Conservation (phyloP, 2,113 vertebrate genomes). For the Pedetes capensis region DNA sequence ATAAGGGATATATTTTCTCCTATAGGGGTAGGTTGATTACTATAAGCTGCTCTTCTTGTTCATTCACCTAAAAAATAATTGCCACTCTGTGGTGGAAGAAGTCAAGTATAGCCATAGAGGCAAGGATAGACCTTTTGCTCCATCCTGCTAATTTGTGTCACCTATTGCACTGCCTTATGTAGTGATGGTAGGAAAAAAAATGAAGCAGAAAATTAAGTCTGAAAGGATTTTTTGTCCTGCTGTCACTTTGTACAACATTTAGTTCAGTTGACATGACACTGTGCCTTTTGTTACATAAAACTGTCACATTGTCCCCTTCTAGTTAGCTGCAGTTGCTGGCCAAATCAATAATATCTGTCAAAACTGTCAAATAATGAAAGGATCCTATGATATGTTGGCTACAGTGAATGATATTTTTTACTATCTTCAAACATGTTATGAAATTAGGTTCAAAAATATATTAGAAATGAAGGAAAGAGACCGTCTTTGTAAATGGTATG, state of each 20-base stretch:
- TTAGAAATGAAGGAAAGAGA: conserved; percentile 24
- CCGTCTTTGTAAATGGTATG: not conserved
- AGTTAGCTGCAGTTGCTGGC: conserved; percentile 85
- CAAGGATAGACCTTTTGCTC: conserved; percentile 80
- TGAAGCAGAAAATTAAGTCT: conserved; percentile 91
- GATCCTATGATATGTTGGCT: conserved; percentile 79
- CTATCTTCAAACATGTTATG: conserved; percentile 64
- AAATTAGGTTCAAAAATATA: conserved; percentile 52
- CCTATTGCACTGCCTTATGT: conserved; percentile 84
- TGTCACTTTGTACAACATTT: conserved; percentile 90
- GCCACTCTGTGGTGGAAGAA: conserved; percentile 80
- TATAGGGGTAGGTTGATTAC: conserved; percentile 84
- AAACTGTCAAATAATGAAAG: conserved; percentile 84
- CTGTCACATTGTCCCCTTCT: conserved; percentile 89
- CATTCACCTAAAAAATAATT: conserved; percentile 82
- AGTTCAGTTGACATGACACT: conserved; percentile 88
- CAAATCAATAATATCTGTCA: conserved; percentile 89
- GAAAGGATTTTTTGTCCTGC: conserved; percentile 89
- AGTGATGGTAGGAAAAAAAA: conserved; percentile 85
- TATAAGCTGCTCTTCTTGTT: conserved; percentile 83
- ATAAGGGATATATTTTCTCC: conserved; percentile 86
- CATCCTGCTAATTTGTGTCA: conserved; percentile 87
- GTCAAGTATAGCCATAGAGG: conserved; percentile 84
- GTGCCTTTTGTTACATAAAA: conserved; percentile 90
- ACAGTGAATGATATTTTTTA: conserved; percentile 76